Conservation (phyloP, 2,797 vertebrate species). For the Falco rusticolus region DNA sequence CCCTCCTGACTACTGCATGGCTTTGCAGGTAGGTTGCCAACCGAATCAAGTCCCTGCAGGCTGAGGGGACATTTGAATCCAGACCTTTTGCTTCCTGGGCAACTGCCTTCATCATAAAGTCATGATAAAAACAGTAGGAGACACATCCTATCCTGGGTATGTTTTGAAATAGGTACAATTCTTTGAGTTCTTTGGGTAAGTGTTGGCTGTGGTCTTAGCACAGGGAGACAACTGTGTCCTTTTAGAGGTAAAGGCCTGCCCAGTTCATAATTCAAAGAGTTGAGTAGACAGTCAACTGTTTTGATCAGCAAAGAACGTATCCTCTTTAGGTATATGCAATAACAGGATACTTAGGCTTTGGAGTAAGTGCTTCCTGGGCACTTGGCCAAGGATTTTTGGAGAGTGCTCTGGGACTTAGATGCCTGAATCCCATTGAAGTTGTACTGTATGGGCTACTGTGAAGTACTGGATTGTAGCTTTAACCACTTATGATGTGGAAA, state of each 20-base stretch:
- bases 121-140: not conserved
- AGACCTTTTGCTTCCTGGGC: not conserved
- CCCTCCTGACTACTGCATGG: not conserved
- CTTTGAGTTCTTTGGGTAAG: not conserved
- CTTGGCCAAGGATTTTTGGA: slow-evolving; percentile 35
- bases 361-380: slow-evolving; percentile 31
- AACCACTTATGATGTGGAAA: not conserved
- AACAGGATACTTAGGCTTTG: slow-evolving; percentile 30
- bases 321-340: not conserved
- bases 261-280: not conserved
- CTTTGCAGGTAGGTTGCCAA: not conserved
- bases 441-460: not conserved
- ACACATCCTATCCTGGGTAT: not conserved
- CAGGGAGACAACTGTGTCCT: not conserved
- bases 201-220: not conserved
- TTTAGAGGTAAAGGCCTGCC: not conserved
- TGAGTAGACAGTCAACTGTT: not conserved
- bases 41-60: not conserved
- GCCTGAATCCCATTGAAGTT: not conserved
- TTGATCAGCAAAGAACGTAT: not conserved
- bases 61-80: not conserved
- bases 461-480: not conserved
- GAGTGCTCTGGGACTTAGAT: not conserved
- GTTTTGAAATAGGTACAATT: not conserved
- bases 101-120: not conserved